Evolutionary conservation across 2,113 vertebrate species (phyloP), one percentile per base, ranked within the genome.

Genomic region (Calyptomena viridis): DNA sequence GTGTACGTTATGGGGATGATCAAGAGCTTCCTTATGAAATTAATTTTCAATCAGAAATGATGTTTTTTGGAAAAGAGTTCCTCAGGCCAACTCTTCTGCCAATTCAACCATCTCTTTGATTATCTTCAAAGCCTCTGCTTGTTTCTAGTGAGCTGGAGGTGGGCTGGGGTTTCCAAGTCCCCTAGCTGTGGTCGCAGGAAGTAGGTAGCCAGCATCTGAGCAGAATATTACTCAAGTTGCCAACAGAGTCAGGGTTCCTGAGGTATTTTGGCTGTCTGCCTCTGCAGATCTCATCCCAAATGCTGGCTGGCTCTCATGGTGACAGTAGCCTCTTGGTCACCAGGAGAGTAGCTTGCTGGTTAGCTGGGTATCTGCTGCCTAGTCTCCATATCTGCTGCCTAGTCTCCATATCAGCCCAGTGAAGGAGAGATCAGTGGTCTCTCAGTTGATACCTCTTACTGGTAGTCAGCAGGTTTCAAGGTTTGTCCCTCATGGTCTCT

Each of bases 401-500:
- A 4, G 8, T 77, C 49, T 73, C 53, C n/a, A 1, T 30, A 27
- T 40, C 37, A 60, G 44, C 22, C 37, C 42, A 39, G 40, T 33
- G 62, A 79, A 64, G 20, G 49, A 66, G 35, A 50, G 5, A 82
- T 27, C 40, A 46, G 46, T 0, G 0, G 8, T 74, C 8, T 42
- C 19, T 58, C 0, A 0, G 8, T 49, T 0, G 0, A 6, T 22
- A 31, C 66, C 21, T 84, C 50, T 53, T 76, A 28, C 40, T 62
- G n/a, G 20, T 49, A 64, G n/a, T 27, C 37, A 73, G 18, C 53
- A 92, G 11, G n/a, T 44, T 88, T 64, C 18, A 37, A 44, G 12
- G 7, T 67, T 83, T 90, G 33, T 81, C 37, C 23, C 14, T 69
- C 19, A 2, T 14, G 14, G 5, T 86, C 37, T 73, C 75, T 24